phyloP scores from a whole-genome alignment of 2,113 vertebrate genomes.

The Aix galericulata region DNA sequence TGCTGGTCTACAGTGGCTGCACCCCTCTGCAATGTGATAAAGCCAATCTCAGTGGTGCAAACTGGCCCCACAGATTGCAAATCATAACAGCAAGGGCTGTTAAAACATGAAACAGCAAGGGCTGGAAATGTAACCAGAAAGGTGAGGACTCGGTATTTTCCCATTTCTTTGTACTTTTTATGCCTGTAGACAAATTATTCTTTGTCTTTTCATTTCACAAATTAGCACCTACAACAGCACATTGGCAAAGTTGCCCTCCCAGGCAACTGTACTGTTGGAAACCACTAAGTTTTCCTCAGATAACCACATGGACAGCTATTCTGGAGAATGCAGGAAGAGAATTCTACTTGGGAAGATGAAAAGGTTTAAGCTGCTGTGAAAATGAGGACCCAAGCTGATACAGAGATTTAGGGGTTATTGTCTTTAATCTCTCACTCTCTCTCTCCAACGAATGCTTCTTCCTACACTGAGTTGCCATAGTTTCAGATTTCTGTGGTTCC shows the following conservation, averaged over 20 bases:
- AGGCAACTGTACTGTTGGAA: neutral
- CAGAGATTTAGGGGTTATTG: constrained; percentile 34
- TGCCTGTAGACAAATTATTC: neutral
- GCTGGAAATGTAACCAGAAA: neutral
- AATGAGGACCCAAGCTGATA: constrained; percentile 46
- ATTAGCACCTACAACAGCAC: neutral
- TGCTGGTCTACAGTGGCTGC: neutral
- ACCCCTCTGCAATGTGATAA: neutral
- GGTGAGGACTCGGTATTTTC: neutral
- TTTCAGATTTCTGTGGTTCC: constrained; percentile 53
- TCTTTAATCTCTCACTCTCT: constrained; percentile 31
- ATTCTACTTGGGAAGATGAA: neutral
- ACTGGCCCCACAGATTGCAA: neutral
- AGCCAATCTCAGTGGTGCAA: neutral
- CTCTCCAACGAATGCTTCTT: neutral
- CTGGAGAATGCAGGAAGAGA: neutral
- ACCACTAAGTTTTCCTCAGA: neutral
- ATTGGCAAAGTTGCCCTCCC: neutral
- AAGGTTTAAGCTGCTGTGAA: constrained; percentile 32
- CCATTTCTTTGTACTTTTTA: neutral
- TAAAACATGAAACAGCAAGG: neutral
- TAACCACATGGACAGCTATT: neutral
- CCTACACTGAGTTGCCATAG: constrained; percentile 58
- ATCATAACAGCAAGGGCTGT: neutral
- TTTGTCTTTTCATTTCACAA: neutral